Percentiles rank a stretch among this genome's conserved stretches.
These are phyloP conservation scores for Phalacrocorax pelagicus DNA, from an alignment of 2,113 vertebrate species.

Conservation along the genomic window DNA sequence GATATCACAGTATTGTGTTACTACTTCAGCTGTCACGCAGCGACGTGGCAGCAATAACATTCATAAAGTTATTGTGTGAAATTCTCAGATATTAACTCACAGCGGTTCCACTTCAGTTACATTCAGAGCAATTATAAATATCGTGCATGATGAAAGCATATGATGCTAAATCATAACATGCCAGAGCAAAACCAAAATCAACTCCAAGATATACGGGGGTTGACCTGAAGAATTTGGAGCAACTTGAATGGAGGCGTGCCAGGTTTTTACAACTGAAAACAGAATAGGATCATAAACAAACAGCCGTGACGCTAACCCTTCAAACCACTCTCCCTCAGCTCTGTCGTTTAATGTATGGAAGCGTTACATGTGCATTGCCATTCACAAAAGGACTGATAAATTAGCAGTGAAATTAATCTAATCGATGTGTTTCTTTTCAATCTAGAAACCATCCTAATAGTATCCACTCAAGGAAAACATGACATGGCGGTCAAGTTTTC, in stretches of 20 bases:
- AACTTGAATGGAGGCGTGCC: not conserved
- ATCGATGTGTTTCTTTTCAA: not conserved
- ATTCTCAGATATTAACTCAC: not conserved
- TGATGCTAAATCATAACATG: not conserved
- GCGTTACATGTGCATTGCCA: not conserved
- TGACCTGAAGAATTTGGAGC: not conserved
- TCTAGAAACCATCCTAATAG: not conserved
- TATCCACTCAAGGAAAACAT: not conserved
- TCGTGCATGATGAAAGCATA: not conserved
- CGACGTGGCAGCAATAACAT: not conserved
- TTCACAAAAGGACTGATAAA: not conserved
- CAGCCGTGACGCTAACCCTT: not conserved
- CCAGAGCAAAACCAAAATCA: not conserved
- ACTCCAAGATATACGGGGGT: not conserved
- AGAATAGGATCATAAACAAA: not conserved
- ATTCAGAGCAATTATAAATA: not conserved
- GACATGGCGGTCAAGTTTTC: not conserved
- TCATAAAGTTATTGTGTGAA: not conserved
- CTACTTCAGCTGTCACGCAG: not conserved
- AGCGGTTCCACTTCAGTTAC: not conserved
- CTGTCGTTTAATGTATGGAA: not conserved
- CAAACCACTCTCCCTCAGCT: not conserved
- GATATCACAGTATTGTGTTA: not conserved
- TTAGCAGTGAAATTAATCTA: not conserved
- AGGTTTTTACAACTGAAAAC: not conserved